phyloP scores from a whole-genome alignment of 1,140 invertebrate genomes.

The Branchinecta lynchi region DNA sequence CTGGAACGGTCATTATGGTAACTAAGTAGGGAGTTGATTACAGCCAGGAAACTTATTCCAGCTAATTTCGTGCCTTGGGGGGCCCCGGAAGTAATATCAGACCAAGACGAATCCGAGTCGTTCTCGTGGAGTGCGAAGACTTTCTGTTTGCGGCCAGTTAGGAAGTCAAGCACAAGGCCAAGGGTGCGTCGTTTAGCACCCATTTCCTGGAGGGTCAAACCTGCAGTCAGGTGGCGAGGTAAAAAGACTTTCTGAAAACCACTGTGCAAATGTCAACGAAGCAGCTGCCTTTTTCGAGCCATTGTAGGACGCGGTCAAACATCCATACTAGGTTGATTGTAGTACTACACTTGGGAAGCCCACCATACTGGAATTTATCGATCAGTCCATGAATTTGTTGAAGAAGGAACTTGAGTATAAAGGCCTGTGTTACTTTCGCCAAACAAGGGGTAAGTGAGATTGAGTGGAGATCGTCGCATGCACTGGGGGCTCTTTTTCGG shows the following conservation, averaged over 20 bases:
- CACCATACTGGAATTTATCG: too few species aligned
- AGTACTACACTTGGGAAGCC: too few species aligned
- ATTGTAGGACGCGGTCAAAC: too few species aligned
- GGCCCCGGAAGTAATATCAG: background rate
- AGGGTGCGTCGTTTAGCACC: too few species aligned
- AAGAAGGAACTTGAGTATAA: conserved; percentile 9
- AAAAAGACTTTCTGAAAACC: background rate
- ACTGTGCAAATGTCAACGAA: conserved; percentile 5
- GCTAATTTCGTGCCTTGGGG: conserved; percentile 4
- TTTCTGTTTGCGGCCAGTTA: too few species aligned
- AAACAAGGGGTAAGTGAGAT: conserved; percentile 6
- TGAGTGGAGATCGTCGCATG: conserved; percentile 4
- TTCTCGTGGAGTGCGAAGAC: too few species aligned
- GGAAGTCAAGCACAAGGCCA: too few species aligned
- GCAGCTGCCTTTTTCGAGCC: conserved; percentile 8
- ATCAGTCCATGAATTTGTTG: too few species aligned
- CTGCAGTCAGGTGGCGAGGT: conserved; percentile 1
- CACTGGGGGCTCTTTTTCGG: conserved; percentile 1
- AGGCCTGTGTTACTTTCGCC: background rate
- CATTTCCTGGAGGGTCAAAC: background rate
- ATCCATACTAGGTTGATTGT: too few species aligned
- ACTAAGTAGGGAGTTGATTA: background rate
- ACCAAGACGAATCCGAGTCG: too few species aligned
- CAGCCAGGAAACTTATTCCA: conserved; percentile 6
- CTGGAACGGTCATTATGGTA: background rate